Percentiles rank a stretch among this genome's conserved stretches.
These are phyloP conservation scores for Nycteola revayana DNA, from an alignment of 2,888 invertebrate genomes.

Conservation along the genomic window DNA sequence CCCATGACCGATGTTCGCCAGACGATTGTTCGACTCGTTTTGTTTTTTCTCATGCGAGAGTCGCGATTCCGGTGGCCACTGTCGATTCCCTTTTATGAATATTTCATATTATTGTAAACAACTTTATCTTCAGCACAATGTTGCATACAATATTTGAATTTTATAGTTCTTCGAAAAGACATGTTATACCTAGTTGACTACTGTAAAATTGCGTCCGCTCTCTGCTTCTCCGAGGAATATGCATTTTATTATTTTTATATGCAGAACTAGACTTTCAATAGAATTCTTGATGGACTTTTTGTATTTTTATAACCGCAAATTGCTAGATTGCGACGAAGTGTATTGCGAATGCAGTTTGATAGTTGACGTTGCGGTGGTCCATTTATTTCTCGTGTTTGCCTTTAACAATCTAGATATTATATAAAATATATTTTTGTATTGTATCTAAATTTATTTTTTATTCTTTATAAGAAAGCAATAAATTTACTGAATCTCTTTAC, in stretches of 20 bases:
- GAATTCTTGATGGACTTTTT: slow-evolving; percentile 20
- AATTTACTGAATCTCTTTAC: no score
- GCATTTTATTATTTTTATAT: slow-evolving; percentile 28
- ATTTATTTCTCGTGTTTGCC: neutral
- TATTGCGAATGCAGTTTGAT: slow-evolving; percentile 10
- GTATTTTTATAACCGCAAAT: slow-evolving; percentile 10
- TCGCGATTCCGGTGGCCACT: slow-evolving; percentile 55
- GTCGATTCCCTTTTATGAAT: slow-evolving; percentile 70
- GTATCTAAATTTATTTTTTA: no score
- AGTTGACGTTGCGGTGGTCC: slow-evolving; percentile 2
- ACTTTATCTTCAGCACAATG: slow-evolving; percentile 67
- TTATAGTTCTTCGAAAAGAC: slow-evolving; percentile 56
- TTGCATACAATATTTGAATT: slow-evolving; percentile 61
- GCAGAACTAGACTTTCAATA: slow-evolving; percentile 17
- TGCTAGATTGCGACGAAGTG: slow-evolving; percentile 12
- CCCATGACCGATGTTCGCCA: slow-evolving; percentile 44
- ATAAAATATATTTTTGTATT: no score
- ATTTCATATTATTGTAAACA: slow-evolving; percentile 76
- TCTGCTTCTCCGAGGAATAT: slow-evolving; percentile 26
- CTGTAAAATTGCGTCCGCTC: slow-evolving; percentile 39
- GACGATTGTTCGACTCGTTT: slow-evolving; percentile 43
- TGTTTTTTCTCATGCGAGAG: slow-evolving; percentile 47
- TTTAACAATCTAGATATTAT: no score
- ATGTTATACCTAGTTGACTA: slow-evolving; percentile 43
- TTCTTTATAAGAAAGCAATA: no score